Base-by-base conservation (phyloP, 2,888 invertebrate genomes). In the Agrotis clavis region DNA sequence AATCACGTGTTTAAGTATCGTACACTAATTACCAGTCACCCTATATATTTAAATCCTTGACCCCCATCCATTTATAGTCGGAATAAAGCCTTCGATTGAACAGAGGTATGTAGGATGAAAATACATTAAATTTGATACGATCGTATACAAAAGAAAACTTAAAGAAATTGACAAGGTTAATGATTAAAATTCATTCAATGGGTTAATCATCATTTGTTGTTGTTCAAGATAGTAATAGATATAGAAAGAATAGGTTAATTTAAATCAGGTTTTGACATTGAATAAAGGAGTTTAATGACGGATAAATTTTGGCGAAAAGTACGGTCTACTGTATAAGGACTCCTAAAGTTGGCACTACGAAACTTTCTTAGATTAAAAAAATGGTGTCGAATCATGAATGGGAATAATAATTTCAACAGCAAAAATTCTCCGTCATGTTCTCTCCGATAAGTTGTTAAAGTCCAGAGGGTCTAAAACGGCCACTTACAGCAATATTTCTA, bases 71-170 rank as follows among this genome's bases (percentile, higher is more conserved):
- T 76, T 56, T 48, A 57, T 73, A 73, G 51, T 56, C 19, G 21
- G 76, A 70, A 21, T 65, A 57, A 62, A 63, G 67, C 83, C 83
- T 85, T 83, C 72, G 57, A 67, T 67, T 75, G 50, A 65, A 60
- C 47, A 63, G 19, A 67, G 25, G 45, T 59, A 73, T 85, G 83
- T 85, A 71, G 83, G 63, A 79, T 79, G 77, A 63, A 70, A 79
- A 71, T 71, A 79, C 65, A 63, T 67, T 47, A 53, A 57, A 54
- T 59, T 35, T 53, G 25, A 69, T 79, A 50, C 50, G 63, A 83
- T 54, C 65, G 11, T 1, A 83, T 50, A 79, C 83, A 79, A 80
- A 69, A 74, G 83, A 80, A 79, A 74, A 79, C 67, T 69, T 45
- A 45, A 56, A 84, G 70, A 72, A 77, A 77, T 71, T 63, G 56